These are phyloP conservation scores for Peromyscus melanophrys DNA, from an alignment of 2,797 vertebrate species.

Conservation along the genomic window DNA sequence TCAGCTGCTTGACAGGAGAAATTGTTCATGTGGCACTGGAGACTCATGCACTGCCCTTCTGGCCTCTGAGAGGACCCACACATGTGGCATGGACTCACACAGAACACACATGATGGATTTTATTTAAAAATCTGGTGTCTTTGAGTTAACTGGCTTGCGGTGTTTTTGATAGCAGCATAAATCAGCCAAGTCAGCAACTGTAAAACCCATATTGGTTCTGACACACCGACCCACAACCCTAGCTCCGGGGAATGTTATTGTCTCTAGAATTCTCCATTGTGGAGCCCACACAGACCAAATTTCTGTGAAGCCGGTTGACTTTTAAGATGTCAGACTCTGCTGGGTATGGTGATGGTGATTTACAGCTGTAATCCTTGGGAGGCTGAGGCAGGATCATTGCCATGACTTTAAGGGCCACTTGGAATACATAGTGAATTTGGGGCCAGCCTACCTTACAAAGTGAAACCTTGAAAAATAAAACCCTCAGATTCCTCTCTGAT, in stretches of 20 bases:
- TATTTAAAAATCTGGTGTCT: background rate
- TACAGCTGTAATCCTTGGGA: background rate
- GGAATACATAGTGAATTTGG: background rate
- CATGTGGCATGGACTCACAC: background rate
- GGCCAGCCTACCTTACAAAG: background rate
- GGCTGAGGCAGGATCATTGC: background rate
- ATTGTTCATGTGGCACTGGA: background rate
- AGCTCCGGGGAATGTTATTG: background rate
- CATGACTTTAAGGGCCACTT: background rate
- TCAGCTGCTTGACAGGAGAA: background rate
- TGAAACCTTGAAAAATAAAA: background rate
- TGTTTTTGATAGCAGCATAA: background rate
- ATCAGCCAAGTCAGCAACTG: background rate
- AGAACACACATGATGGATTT: background rate
- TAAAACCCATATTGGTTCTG: background rate
- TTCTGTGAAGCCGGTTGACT: background rate
- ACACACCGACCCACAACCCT: background rate
- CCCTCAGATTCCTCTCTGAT: background rate
- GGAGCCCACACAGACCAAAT: background rate
- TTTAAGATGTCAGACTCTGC: background rate
- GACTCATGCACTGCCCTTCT: background rate
- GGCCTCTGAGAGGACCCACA: background rate
- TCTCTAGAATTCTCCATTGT: too few relatives aligned
- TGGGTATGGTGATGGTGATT: background rate
- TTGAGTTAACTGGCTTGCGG: background rate